Evolutionary conservation across 2,888 invertebrate species (phyloP).

Genomic region (Cataglyphis rosenhaueri): DNA sequence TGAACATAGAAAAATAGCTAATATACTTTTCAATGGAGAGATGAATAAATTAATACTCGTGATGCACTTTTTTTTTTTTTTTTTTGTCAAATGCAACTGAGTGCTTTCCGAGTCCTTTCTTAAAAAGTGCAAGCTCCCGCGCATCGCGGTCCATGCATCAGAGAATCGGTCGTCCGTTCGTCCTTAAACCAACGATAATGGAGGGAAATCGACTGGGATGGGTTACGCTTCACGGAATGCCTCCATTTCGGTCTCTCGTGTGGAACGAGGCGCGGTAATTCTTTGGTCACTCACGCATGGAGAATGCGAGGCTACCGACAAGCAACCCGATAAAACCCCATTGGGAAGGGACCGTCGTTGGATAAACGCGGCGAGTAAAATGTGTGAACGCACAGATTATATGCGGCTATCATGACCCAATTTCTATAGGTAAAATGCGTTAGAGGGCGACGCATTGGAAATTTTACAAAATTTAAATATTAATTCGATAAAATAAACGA

Average conservation of each 20-base stretch:
- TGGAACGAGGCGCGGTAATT: conserved; percentile 53
- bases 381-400: conserved; percentile 6
- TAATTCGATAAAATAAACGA: background rate
- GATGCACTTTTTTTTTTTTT: background rate
- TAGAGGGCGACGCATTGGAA: background rate
- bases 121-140: background rate
- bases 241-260: conserved; percentile 46
- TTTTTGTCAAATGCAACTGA: background rate
- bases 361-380: conserved; percentile 11
- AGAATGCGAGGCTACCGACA: conserved; percentile 15
- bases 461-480: background rate
- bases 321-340: conserved; percentile 11
- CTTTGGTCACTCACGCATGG: conserved; percentile 60
- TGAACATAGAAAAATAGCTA: background rate
- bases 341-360: conserved; percentile 5
- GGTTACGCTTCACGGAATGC: conserved; percentile 46
- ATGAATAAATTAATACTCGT: background rate
- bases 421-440: background rate
- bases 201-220: conserved; percentile 48
- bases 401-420: background rate
- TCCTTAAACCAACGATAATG: conserved; percentile 11
- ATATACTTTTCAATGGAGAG: background rate
- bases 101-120: background rate
- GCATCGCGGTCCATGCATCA: background rate
- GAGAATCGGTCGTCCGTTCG: conserved; percentile 10